phyloP scores from a whole-genome alignment of 2,797 vertebrate species.

The Adrianichthys oophorus region DNA sequence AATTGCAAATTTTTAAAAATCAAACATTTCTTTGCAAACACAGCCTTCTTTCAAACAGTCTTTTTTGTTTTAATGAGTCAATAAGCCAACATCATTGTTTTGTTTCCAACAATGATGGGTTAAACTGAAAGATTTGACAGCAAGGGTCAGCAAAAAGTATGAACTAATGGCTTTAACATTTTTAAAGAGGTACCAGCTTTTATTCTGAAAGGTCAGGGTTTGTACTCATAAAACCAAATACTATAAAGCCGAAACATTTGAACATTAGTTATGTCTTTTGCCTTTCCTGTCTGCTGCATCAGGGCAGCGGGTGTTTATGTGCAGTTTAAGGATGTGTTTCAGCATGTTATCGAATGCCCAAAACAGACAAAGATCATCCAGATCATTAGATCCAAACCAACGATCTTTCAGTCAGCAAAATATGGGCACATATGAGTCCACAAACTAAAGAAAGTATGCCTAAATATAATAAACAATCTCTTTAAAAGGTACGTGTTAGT shows the following conservation, averaged over 20 bases:
- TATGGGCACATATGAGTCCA: conserved; percentile 10
- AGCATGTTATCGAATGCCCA: conserved; percentile 49
- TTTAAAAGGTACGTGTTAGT: conserved; percentile 1
- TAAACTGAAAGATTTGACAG: no score
- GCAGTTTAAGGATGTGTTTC: conserved; percentile 2
- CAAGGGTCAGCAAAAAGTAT: not conserved
- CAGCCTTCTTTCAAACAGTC: no score
- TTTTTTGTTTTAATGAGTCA: no score
- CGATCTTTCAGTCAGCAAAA: conserved; percentile 16
- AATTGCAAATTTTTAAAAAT: no score
- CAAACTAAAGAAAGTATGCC: not conserved
- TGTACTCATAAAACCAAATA: conserved; percentile 23
- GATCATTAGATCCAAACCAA: conserved; percentile 32
- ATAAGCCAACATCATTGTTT: no score
- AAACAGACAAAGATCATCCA: conserved; percentile 24
- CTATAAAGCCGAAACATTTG: conserved; percentile 18
- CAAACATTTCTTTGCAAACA: no score
- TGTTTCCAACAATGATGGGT: no score
- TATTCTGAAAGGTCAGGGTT: conserved; percentile 35
- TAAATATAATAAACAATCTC: conserved; percentile 2
- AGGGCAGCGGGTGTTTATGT: conserved; percentile 9
- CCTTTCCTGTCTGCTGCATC: conserved; percentile 48
- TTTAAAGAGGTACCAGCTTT: not conserved
- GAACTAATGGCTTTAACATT: not conserved
- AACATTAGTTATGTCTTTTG: conserved; percentile 29